These are phyloP conservation scores for Oscheius sp. DNA, from an alignment of 2,888 invertebrate species.

Conservation along the genomic window DNA sequence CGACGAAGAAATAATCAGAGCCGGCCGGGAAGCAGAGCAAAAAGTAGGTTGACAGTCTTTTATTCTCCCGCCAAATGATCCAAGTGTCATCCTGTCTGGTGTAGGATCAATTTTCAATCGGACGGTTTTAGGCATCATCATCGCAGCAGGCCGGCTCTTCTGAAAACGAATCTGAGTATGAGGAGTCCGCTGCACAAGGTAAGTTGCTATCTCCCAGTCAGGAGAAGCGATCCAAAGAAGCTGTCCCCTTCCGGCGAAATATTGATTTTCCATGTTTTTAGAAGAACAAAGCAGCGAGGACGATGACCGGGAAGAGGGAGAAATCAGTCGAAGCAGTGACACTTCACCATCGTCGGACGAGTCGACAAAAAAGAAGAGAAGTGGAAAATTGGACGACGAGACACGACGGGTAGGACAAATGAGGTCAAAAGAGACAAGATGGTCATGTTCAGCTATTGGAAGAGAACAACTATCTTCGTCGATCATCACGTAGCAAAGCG, in stretches of 20 bases:
- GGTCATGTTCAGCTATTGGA: constrained; percentile 47
- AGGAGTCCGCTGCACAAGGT: constrained; percentile 10
- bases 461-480: constrained; percentile 57
- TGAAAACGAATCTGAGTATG: constrained; percentile 10
- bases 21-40: constrained; percentile 21
- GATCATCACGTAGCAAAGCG: constrained; percentile 49
- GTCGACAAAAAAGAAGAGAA: constrained; percentile 5
- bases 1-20: constrained; percentile 38
- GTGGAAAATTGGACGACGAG: constrained; percentile 47
- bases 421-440: no score
- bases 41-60: background rate
- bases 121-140: background rate
- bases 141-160: constrained; percentile 5
- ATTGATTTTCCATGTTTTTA: background rate
- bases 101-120: background rate
- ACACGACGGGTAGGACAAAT: constrained; percentile 31
- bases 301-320: constrained; percentile 15
- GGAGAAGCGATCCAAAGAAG: background rate
- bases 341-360: constrained; percentile 18
- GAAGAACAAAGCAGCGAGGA: background rate
- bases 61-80: background rate
- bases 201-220: background rate
- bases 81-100: background rate
- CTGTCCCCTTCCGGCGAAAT: background rate
- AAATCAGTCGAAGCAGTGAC: constrained; percentile 6